Percentiles rank a stretch among this genome's conserved stretches.
Evolutionary conservation across 2,888 invertebrate species (phyloP).

Genomic region (Pecten maximus): DNA sequence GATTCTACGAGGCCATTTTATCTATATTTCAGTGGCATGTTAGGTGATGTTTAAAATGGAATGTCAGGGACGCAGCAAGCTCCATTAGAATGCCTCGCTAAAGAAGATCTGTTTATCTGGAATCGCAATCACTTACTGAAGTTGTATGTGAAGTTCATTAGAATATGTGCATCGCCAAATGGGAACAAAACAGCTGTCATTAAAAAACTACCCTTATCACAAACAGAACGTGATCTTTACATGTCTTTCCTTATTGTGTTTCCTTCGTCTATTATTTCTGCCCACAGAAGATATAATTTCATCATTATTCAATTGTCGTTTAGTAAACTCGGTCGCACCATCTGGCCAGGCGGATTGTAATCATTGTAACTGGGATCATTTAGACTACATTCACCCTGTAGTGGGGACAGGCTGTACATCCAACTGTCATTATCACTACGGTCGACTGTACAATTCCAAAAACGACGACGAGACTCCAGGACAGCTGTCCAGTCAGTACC

Average conservation of each 20-base stretch:
- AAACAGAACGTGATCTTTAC: not conserved
- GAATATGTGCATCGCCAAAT: not conserved
- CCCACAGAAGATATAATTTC: not conserved
- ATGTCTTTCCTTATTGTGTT: not conserved
- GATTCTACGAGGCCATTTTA: not conserved
- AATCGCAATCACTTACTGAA: not conserved
- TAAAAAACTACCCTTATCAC: not conserved
- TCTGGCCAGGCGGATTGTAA: constrained; percentile 1
- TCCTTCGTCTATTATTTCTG: not conserved
- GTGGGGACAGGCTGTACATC: not conserved
- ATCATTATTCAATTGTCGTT: not conserved
- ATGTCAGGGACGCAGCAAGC: not conserved
- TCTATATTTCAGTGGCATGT: not conserved
- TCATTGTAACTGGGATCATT: not conserved
- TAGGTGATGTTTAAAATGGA: not conserved
- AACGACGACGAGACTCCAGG: no score
- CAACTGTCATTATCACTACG: not conserved
- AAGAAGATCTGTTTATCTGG: not conserved
- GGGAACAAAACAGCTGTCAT: not conserved
- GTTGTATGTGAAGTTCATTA: not conserved
- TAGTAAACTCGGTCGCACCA: constrained; percentile 7
- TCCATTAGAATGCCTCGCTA: not conserved
- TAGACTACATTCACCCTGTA: not conserved
- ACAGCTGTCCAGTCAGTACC: not conserved
- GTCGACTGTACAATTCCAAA: not conserved